Base-by-base conservation (phyloP, 1,140 invertebrate species). In the Yoshiicerus persimilis region DNA sequence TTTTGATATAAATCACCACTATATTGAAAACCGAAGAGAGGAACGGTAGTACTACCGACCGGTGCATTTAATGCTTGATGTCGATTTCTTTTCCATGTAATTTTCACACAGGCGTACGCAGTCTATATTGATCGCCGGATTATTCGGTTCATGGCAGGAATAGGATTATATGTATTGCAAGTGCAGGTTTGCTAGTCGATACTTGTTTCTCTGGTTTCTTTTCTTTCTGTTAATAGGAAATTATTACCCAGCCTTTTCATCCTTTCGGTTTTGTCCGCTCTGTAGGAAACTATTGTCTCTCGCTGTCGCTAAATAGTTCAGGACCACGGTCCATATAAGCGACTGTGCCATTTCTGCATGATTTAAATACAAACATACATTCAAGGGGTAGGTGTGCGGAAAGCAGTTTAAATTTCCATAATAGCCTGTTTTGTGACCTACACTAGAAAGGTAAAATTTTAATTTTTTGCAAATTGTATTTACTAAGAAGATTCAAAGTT, bases 101-200 rank as follows among this genome's bases (percentile, higher is more conserved):
- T 80, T 80, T 80, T 38, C 75, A 80, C 75, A 80, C 75, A 80
- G 75, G 75, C 75, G 75, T 80, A 32, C 32, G 20, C 30, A 80
- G n/a, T 10, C 16, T 30, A 34, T 80, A 80, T 80, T 36, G 75
- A 80, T 80, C 75, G 75, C 16, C 20, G 30, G 30, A 80, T 80
- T 80, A 80, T 80, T 80, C 34, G 75, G 75, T 80, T 80, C 20
- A 38, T 38, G 34, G 13, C 25, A 11, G 23, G 64, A 4, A 30
- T 70, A 13, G 64, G 9, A 25, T 70, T 25, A 25, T 25, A 30
- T 64, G 56, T 64, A n/a, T n/a, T 64, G 56, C 20, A 30, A 70
- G 64, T 64, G 56, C 20, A 30, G 27, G 64, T 56, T 70, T 70
- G 64, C 30, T 20, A 80, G 66, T 70, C 66, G 30, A 70, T 70